These are phyloP conservation scores for Xiphorhynchus elegans DNA, from an alignment of 2,113 vertebrate species.

Conservation along the genomic window DNA sequence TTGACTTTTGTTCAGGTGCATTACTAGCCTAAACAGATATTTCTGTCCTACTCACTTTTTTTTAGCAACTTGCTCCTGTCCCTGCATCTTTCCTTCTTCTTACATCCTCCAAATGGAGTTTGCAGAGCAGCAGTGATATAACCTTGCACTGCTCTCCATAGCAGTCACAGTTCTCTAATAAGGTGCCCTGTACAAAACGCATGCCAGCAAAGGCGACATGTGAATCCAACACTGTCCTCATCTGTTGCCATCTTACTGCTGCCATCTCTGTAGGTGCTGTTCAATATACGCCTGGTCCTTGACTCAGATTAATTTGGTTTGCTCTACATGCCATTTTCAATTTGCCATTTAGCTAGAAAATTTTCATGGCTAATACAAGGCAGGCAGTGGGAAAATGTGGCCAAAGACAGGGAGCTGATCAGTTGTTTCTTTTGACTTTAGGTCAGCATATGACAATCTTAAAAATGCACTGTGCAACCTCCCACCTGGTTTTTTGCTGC, in stretches of 20 bases:
- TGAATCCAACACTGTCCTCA: not conserved
- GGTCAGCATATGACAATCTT: not conserved
- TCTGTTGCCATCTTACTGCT: not conserved
- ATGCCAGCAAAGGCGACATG: fast-evolving
- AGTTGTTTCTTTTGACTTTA: not conserved
- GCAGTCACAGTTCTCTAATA: not conserved
- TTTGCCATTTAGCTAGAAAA: not conserved
- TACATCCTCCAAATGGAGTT: not conserved
- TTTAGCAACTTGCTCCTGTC: not conserved
- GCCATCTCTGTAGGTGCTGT: not conserved
- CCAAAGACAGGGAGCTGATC: not conserved
- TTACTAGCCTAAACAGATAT: not conserved
- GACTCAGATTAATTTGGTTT: not conserved
- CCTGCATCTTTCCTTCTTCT: not conserved
- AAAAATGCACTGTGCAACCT: not conserved
- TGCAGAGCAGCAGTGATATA: not conserved
- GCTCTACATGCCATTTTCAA: not conserved
- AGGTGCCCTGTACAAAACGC: not conserved
- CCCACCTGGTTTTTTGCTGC: not conserved
- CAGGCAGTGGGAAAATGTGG: not conserved
- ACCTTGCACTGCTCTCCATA: not conserved
- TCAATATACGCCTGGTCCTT: not conserved
- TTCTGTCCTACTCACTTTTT: not conserved
- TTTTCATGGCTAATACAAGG: not conserved
- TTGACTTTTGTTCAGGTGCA: not conserved